Percentiles rank a stretch among this genome's conserved stretches.
Conservation (phyloP, 2,888 invertebrate genomes). For the Microplitis manilae region DNA sequence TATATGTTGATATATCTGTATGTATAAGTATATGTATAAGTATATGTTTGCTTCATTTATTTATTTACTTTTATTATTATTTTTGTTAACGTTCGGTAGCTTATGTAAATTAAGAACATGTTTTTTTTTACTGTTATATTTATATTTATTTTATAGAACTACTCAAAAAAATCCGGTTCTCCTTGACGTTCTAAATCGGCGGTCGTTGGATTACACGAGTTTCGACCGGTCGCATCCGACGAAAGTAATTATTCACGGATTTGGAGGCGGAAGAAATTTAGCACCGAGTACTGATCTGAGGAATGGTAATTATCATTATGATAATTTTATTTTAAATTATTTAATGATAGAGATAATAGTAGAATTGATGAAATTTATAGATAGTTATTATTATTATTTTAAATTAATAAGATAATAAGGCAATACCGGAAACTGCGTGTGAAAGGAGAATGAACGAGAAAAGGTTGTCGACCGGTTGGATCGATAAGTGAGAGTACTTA, state of each 20-base stretch:
- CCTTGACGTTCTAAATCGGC: slow-evolving; percentile 80
- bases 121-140: not conserved
- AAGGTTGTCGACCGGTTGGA: slow-evolving; percentile 30
- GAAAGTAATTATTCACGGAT: slow-evolving; percentile 92
- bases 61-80: not conserved
- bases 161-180: slow-evolving; percentile 84
- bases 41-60: not conserved
- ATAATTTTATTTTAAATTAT: slow-evolving; percentile 6
- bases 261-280: slow-evolving; percentile 86
- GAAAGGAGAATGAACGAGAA: slow-evolving; percentile 32
- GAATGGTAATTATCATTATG: slow-evolving; percentile 70
- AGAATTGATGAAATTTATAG: too few species aligned
- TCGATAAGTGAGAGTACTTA: slow-evolving; percentile 29
- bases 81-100: too few species aligned
- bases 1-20: too few species aligned
- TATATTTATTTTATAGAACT: slow-evolving; percentile 71
- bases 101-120: not conserved
- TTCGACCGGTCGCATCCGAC: slow-evolving; percentile 86
- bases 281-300: slow-evolving; percentile 89
- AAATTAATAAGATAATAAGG: not conserved
- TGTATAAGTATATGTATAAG: not conserved
- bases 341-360: too few species aligned
- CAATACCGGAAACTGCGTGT: slow-evolving; percentile 27
- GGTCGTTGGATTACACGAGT: slow-evolving; percentile 81
- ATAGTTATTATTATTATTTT: not conserved